Base-by-base conservation (phyloP, 1,140 invertebrate genomes). In the Drosophila ficusphila region DNA sequence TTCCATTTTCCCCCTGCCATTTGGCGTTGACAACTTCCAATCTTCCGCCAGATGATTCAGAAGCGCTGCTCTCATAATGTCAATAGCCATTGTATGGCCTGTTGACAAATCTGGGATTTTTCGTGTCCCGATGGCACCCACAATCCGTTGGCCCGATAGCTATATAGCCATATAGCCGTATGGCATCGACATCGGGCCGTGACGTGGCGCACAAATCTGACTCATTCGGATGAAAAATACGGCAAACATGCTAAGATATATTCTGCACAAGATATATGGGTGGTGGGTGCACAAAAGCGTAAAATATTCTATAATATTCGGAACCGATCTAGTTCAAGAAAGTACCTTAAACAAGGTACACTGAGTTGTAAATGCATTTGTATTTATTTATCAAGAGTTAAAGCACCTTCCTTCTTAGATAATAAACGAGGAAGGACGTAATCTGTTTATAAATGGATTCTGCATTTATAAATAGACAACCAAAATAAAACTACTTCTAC, bases 1-100 rank as follows among this genome's bases (percentile, higher is more conserved):
- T 46, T 42, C 39, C 25, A 23, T 31, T 16, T 51, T 16, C 23
- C 7, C 18, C 19, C 23, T 48, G n/a, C 25, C 44, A 14, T 34
- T 68, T 34, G 29, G 18, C 48, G 75, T 68, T 85, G 79, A 86
- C 79, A 85, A 86, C 61, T 79, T 79, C 60, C 46, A 54, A 76
- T 85, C 48, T 64, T 57, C 58, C 49, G 16, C 25, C 70, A 25
- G 71, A 81, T 85, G 79, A 85, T 69, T 85, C 79, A 85, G 56
- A 74, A 39, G 31, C 38, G 27, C 9, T 36, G 44, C 16, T 36
- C 49, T 14, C 31, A 52, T 49, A 64, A 73, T 72, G 67, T 41
- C 52, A 79, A 78, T 78, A 68, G 49, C 16, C 76, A 81, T 67
- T 75, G 56, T 76, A 39, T 9, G 42, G 33, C 34, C 52, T 42